Base-by-base conservation (phyloP, 23 tunicate species). In the Pegea sp. region DNA sequence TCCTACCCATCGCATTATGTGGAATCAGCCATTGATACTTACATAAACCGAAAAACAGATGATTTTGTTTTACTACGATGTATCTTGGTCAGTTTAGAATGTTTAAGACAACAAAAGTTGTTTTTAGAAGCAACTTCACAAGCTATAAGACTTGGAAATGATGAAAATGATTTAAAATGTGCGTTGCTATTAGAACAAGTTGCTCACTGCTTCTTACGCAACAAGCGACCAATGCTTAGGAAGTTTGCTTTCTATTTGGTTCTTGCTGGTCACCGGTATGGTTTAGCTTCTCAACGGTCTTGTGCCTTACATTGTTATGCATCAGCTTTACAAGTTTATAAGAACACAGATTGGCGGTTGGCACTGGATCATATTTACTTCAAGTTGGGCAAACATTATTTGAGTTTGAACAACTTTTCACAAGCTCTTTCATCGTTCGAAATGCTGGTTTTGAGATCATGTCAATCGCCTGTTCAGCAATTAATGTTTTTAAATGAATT, bases 201-300 rank as follows among this genome's bases (percentile, higher is more conserved):
- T 57, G 95, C 95, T 3, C 80, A 73, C 59, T 84, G 84, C 33
- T 63, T 44, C 44, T 53, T 84, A 0, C 49, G 56, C 26, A 58
- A 55, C 4, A 62, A 74, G 30, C 55, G 52, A 22, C 95, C 95
- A 18, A 63, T 42, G 24, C 56, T 78, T 3, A 58, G 76, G 32
- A 84, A 84, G 30, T 84, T 67, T 68, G 76, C 84, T 11, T 84
- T 84, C 30, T 63, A 84, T 49, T 21, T 74, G 3, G 60, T 84
- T 11, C 53, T 84, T 27, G 95, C 95, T 3, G 95, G 95, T 13
- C 95, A 84, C 74, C 62, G 95, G 6, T 84, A 67, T 68, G 48
- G 69, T 33, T 67, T 67, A 52, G 67, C 70, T 43, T 32, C 46
- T 27, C 81, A 84, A 52, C 50, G 61, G 13, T 0, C 49, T 3